Evolutionary conservation across 2,113 vertebrate species (phyloP).

Genomic region (Leucopsar rothschildi): DNA sequence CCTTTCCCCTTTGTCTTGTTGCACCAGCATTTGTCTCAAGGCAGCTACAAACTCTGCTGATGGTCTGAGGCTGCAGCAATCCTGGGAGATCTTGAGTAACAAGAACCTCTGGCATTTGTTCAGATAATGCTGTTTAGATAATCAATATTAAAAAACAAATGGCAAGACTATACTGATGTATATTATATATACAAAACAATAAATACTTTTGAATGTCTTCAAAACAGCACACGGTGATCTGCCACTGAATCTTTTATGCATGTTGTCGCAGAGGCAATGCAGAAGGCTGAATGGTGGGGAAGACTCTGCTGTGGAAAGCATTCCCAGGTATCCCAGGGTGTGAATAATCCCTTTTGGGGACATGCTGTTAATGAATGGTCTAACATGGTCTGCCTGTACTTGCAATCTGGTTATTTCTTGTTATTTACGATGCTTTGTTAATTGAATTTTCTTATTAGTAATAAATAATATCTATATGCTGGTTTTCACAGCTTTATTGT

Average conservation of each 20-base stretch:
- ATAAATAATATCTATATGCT: background rate
- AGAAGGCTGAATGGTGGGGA: background rate
- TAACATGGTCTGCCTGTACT: background rate
- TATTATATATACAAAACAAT: background rate
- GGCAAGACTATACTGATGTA: background rate
- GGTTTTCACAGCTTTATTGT: background rate
- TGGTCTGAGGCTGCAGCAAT: background rate
- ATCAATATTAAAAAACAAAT: background rate
- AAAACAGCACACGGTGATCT: background rate
- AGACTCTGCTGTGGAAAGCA: background rate
- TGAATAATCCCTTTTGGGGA: background rate
- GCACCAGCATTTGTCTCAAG: rapidly evolving
- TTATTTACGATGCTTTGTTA: background rate
- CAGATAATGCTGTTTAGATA: background rate
- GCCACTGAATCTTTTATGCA: background rate
- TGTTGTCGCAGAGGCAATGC: background rate
- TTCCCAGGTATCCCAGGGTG: background rate
- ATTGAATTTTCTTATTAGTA: background rate
- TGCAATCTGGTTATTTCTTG: background rate
- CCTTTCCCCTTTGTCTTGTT: background rate
- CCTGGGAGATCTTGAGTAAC: background rate
- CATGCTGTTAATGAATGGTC: background rate
- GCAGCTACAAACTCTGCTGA: background rate
- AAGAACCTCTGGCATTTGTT: background rate
- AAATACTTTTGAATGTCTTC: background rate